Percentiles rank a stretch among this genome's conserved stretches.
Conservation (phyloP, 2,888 invertebrate genomes). For the Temnothorax unifasciatus region DNA sequence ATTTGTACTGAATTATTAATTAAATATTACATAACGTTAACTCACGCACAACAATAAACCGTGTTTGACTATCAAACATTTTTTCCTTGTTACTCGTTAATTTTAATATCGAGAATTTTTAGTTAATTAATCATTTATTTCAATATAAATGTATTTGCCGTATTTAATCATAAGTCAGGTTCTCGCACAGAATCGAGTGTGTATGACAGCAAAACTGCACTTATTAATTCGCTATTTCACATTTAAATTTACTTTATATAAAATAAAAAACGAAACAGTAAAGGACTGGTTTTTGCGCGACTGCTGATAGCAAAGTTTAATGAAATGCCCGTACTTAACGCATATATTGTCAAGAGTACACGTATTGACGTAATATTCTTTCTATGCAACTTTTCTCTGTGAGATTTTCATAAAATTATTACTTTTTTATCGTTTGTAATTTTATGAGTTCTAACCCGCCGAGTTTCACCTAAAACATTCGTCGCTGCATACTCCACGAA, state of each 20-base stretch:
- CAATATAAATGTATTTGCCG: constrained; percentile 12
- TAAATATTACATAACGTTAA: too few species aligned
- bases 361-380: background rate
- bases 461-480: background rate
- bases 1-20: too few species aligned
- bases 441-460: background rate
- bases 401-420: constrained; percentile 41
- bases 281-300: background rate
- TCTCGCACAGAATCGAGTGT: background rate
- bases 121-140: too few species aligned
- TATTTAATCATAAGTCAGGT: constrained; percentile 19
- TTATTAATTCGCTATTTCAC: constrained; percentile 33
- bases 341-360: background rate
- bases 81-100: too few species aligned
- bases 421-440: constrained; percentile 10
- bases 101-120: too few species aligned
- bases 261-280: background rate
- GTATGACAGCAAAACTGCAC: background rate
- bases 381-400: background rate
- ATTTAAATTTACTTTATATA: constrained; percentile 15
- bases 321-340: background rate
- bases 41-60: too few species aligned
- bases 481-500: background rate
- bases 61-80: too few species aligned
- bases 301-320: background rate